Evolutionary conservation across 2,888 invertebrate genomes (phyloP).

Genomic region (Sclerodermus sp.): DNA sequence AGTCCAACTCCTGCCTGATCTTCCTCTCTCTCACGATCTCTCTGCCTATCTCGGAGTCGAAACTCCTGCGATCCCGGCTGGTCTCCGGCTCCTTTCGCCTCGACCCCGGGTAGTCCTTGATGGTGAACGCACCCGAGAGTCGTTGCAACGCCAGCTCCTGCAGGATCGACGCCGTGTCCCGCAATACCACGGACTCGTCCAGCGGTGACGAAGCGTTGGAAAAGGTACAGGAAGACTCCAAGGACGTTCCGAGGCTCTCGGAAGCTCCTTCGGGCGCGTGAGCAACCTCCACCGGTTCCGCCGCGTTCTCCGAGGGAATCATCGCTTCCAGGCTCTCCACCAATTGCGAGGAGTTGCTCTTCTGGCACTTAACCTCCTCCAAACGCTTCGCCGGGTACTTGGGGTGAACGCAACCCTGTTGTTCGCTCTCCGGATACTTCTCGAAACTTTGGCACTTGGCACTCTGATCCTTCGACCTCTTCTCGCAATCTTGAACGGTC

Average conservation of each 20-base stretch:
- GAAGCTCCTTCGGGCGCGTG: conserved; percentile 51
- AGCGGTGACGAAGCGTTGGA: conserved; percentile 44
- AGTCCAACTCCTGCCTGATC: conserved; percentile 56
- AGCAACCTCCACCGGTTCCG: conserved; percentile 49
- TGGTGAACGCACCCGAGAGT: conserved; percentile 46
- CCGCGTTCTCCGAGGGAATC: conserved; percentile 51
- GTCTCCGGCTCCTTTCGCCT: conserved; percentile 42
- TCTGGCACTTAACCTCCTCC: conserved; percentile 33
- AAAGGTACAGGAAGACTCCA: conserved; percentile 44
- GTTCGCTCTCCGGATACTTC: conserved; percentile 5
- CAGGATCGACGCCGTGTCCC: conserved; percentile 51
- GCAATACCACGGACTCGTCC: conserved; percentile 44
- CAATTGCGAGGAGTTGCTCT: too few species aligned
- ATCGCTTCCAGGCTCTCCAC: conserved; percentile 42
- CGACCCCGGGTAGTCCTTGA: conserved; percentile 33
- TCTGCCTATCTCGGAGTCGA: conserved; percentile 60
- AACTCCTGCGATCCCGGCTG: conserved; percentile 50
- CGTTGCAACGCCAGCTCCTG: conserved; percentile 52
- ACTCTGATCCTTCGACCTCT: too few species aligned
- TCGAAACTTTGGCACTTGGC: conserved; percentile 35
- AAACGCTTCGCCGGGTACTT: conserved; percentile 36
- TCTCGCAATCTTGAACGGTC: too few species aligned
- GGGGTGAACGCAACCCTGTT: conserved; percentile 19
- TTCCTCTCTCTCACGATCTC: conserved; percentile 58
- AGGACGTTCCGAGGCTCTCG: conserved; percentile 31